phyloP scores from a whole-genome alignment of 2,888 invertebrate species.

The Choristoneura rosaceana region DNA sequence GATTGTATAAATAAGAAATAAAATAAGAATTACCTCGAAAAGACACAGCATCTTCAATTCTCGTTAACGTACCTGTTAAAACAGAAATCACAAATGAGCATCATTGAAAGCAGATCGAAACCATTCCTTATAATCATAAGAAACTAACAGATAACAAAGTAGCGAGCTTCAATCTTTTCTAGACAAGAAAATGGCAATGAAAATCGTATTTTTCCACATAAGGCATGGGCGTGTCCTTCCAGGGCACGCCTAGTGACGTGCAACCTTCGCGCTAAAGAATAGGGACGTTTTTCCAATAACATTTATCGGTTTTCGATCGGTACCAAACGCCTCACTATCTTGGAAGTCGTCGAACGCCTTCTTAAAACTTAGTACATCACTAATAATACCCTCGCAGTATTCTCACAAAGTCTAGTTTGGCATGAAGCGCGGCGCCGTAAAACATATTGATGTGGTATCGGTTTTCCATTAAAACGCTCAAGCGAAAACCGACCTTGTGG shows the following conservation, averaged over 20 bases:
- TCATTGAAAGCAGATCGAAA: constrained; percentile 25
- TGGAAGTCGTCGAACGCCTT: constrained; percentile 84
- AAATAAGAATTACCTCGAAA: constrained; percentile 67
- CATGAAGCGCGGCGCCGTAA: constrained; percentile 61
- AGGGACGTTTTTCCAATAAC: constrained; percentile 82
- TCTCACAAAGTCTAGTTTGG: constrained; percentile 57
- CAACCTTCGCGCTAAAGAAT: constrained; percentile 72
- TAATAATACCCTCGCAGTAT: constrained; percentile 63
- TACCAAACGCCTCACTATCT: constrained; percentile 84
- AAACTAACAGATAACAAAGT: constrained; percentile 23
- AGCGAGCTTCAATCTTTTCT: constrained; percentile 36
- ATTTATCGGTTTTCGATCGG: constrained; percentile 81
- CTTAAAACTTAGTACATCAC: constrained; percentile 63
- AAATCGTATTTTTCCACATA: constrained; percentile 78
- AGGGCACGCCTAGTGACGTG: constrained; percentile 73
- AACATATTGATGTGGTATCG: constrained; percentile 85
- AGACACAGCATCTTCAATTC: constrained; percentile 68
- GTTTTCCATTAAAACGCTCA: constrained; percentile 78
- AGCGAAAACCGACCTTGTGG: constrained; percentile 60
- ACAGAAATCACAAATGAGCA: constrained; percentile 50
- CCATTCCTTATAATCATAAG: constrained; percentile 25
- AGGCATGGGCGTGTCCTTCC: constrained; percentile 78
- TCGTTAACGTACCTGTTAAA: constrained; percentile 70
- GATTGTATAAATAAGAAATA: constrained; percentile 36
- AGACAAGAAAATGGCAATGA: constrained; percentile 63